Percentiles rank a stretch among this genome's conserved stretches.
These are phyloP conservation scores for Onychomys arenicola DNA, from an alignment of 2,797 vertebrate genomes.

Conservation along the genomic window DNA sequence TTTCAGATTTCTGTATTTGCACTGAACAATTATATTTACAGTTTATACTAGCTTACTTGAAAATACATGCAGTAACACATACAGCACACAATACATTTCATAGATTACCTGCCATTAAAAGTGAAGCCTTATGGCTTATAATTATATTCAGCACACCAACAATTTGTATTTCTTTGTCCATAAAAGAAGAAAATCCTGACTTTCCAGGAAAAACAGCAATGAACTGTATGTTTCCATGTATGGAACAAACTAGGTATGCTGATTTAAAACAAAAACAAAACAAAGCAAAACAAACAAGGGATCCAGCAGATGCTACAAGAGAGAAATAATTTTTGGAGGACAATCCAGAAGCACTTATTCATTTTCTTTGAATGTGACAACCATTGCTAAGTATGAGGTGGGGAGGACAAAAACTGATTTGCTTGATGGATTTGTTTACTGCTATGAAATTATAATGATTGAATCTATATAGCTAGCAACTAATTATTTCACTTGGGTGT, in stretches of 20 bases:
- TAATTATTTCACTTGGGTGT: slow-evolving; percentile 35
- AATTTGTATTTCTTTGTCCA: not conserved
- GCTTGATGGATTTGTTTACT: slow-evolving; percentile 42
- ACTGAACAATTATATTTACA: slow-evolving; percentile 22
- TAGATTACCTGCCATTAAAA: not conserved
- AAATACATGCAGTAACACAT: not conserved
- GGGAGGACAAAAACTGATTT: not conserved
- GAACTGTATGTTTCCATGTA: not conserved
- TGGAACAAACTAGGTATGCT: not conserved
- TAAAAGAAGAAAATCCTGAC: slow-evolving; percentile 8
- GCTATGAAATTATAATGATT: not conserved
- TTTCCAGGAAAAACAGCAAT: not conserved
- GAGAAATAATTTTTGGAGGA: slow-evolving; percentile 63
- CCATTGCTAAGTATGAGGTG: slow-evolving; percentile 18
- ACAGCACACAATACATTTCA: not conserved
- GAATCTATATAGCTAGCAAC: not conserved
- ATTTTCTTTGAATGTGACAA: slow-evolving; percentile 34
- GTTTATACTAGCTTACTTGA: not conserved
- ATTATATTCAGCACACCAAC: slow-evolving; percentile 19
- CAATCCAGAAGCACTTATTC: slow-evolving; percentile 25
- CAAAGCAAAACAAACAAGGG: too few relatives aligned
- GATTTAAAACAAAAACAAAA: too few relatives aligned
- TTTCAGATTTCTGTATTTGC: slow-evolving; percentile 21
- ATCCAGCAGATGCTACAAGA: slow-evolving; percentile 17
- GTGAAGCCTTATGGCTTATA: not conserved